phyloP scores from a whole-genome alignment of 1,140 invertebrate species.

The Solenopsis fugax region DNA sequence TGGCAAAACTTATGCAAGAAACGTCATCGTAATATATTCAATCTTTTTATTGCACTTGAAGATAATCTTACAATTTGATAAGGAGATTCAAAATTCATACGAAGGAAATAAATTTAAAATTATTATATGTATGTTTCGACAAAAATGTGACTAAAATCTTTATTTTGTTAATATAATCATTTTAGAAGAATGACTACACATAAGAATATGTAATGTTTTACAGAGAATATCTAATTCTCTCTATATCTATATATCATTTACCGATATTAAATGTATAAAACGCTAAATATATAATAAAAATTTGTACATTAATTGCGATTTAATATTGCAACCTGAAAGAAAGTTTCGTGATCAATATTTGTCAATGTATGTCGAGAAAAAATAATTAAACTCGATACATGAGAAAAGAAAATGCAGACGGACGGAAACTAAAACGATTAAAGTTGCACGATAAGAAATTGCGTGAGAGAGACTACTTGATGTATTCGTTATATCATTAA shows the following conservation, averaged over 20 bases:
- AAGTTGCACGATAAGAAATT: not conserved
- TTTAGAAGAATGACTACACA: not conserved
- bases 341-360: not conserved
- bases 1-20: conserved; percentile 20
- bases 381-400: not conserved
- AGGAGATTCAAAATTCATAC: not conserved
- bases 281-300: not conserved
- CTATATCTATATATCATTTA: not conserved
- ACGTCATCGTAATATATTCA: not conserved
- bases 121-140: not conserved
- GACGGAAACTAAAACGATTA: not conserved
- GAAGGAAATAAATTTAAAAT: not conserved
- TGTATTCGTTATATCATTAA: not conserved
- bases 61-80: conserved; percentile 29
- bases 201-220: conserved; percentile 30
- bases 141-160: conserved; percentile 3
- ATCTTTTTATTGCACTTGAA: not conserved
- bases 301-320: no score
- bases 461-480: not conserved
- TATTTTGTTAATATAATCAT: not conserved
- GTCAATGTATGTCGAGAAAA: not conserved
- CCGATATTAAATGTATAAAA: not conserved
- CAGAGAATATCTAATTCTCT: not conserved
- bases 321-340: not conserved
- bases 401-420: not conserved